Base-by-base conservation (phyloP, 2,113 vertebrate genomes). In the Notarius lentiginosus region DNA sequence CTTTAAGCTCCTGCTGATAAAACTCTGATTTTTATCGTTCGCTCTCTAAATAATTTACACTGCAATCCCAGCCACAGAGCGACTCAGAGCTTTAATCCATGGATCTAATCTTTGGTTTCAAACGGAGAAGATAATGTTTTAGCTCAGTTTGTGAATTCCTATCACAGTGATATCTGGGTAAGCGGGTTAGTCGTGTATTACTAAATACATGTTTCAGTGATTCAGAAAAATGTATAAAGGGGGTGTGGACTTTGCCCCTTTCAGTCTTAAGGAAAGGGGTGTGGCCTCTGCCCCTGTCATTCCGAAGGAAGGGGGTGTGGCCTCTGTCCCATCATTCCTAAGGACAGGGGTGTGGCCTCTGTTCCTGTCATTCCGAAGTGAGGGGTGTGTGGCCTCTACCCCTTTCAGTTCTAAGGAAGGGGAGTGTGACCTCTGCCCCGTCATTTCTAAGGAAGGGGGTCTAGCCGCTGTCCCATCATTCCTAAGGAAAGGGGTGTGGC, bases 81-180 rank as follows among this genome's bases (percentile, higher is more conserved):
- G 15, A 76, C 51, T 6, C 7, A 9, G n/a, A 34, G 70, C 68
- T 82, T 85, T 85, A 84, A 77, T 77, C 66, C 47, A 55, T 17
- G 34, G 60, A 66, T n/a, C 11, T 73, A 61, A 70, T 77, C 60
- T 68, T 68, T 70, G 49, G 51, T 68, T 77, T 85, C 73, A 65
- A 79, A 65, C 56, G 20, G 84, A 85, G 58, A 53, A 63, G 75
- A 27, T 85, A 30, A 22, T 86, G 24, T 68, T 86, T 66, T 66
- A 86, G 75, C 63, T 30, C 49, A 83, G 4, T 53, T 55, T 68
- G 81, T 53, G 75, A 79, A 79, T 79, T 55, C 51, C 24, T 77
- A n/a, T 2, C 49, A 53, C 49, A 30, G 24, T 55, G 77, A 34
- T 58, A 34, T 79, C 53, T 58, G 53, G 58, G 7, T 30, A 8